Evolutionary conservation across 2,888 invertebrate species (phyloP), one percentile per base, ranked within the genome.

Genomic region (Cryptus armator): DNA sequence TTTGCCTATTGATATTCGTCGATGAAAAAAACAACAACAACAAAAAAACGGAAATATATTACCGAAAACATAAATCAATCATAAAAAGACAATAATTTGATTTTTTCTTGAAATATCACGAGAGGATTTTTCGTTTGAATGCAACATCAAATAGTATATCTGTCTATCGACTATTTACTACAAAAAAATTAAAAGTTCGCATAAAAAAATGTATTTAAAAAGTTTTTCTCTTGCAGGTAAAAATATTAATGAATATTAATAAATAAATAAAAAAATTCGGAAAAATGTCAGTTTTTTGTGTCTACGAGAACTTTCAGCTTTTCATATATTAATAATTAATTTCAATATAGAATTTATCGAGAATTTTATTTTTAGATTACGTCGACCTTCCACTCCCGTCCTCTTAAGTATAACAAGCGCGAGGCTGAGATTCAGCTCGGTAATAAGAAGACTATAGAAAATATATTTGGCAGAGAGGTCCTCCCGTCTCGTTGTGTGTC

Each of bases 391-490:
- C 48, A n/a, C 14, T 24, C n/a, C 7, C 62, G 12, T 32, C 29
- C 62, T 29, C 62, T 62, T 4, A 44, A 16, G 74, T 46, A 62
- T 62, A 74, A 74, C 29, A 59, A 72, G 19, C 56, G 44, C 12
- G 43, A 62, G 12, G 59, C 74, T 46, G 74, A 74, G 62, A 62
- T 74, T 74, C 16, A 59, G 72, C 46, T n/a, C 43, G 14, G 43
- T 62, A 74, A 62, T 74, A 74, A 62, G 44, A 74, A 46, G 62
- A 44, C 72, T 29, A 48, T 59, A 44, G 74, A 29, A 48, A 74
- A 62, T 51, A 43, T 70, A 56, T 51, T 70, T 64, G 74, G 81
- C 46, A 53, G 56, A 75, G 68, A 78, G 74, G 77, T 85, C 48
- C 48, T 75, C 75, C 75, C 71, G 70, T 71, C 48, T 29, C 37